Evolutionary conservation across 2,113 vertebrate genomes (phyloP).

Genomic region (Eurypyga helias): DNA sequence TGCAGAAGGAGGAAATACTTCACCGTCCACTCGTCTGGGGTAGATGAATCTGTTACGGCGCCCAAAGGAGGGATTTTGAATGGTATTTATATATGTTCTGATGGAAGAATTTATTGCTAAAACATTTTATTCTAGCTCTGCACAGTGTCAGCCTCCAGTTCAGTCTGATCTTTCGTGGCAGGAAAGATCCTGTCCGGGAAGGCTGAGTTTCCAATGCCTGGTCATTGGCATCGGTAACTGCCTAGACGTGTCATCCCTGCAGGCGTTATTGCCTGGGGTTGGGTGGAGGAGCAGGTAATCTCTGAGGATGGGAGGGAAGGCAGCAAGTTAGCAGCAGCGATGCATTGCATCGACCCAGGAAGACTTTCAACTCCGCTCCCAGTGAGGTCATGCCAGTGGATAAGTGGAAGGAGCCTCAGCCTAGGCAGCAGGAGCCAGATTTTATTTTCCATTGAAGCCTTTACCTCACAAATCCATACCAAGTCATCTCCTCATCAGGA

Average conservation of each 20-base stretch:
- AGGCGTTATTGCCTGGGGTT: not conserved
- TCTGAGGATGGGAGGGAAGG: not conserved
- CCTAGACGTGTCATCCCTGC: not conserved
- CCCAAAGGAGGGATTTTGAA: slow-evolving; percentile 35
- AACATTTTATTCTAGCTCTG: slow-evolving; percentile 1
- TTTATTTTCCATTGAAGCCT: slow-evolving; percentile 6
- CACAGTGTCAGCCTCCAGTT: not conserved
- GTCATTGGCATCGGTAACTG: not conserved
- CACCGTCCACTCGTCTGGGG: not conserved
- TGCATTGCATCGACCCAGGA: not conserved
- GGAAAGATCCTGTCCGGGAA: not conserved
- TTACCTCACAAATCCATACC: slow-evolving; percentile 29
- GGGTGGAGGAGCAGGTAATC: slow-evolving; percentile 25
- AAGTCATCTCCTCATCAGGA: not conserved
- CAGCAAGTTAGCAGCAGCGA: not conserved
- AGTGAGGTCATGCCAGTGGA: not conserved
- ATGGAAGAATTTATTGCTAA: slow-evolving; percentile 25
- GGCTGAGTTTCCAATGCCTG: not conserved
- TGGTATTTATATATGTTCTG: slow-evolving; percentile 11
- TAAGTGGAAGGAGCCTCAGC: not conserved
- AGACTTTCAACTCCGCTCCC: not conserved
- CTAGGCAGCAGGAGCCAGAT: not conserved
- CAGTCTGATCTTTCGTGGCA: not conserved
- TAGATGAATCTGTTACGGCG: slow-evolving; percentile 1
- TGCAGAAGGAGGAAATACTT: slow-evolving; percentile 15